These are phyloP conservation scores for Apamea anceps DNA, from an alignment of 2,888 invertebrate species.

Conservation along the genomic window DNA sequence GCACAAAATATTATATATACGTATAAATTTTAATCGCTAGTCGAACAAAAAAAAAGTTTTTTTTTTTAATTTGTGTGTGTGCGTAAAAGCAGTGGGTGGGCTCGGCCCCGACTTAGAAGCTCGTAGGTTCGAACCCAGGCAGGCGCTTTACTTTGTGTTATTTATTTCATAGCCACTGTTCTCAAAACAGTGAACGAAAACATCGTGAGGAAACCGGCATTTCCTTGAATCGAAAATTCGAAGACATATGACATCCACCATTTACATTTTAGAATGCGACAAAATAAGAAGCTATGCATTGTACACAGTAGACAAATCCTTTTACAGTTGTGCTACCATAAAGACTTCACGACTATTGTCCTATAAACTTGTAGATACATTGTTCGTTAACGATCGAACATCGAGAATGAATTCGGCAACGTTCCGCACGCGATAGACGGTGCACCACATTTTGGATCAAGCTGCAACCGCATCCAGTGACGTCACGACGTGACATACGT, in stretches of 20 bases:
- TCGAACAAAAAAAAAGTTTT: no score
- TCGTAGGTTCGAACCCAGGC: background rate
- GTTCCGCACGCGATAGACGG: conserved; percentile 22
- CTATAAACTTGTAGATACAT: conserved; percentile 23
- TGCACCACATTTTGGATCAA: conserved; percentile 44
- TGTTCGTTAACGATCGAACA: conserved; percentile 20
- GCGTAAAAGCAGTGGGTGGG: background rate
- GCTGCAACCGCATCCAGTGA: conserved; percentile 25
- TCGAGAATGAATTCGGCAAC: background rate
- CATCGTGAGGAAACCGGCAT: background rate
- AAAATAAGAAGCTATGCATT: background rate
- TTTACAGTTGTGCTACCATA: background rate
- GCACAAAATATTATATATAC: no score
- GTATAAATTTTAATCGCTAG: background rate
- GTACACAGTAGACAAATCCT: background rate
- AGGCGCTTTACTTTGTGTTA: background rate
- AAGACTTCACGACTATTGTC: conserved; percentile 7
- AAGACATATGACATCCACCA: background rate
- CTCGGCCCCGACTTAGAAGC: no score
- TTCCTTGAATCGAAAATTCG: background rate
- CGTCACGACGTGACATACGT: conserved; percentile 21
- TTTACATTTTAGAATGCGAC: background rate
- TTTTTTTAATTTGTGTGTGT: background rate
- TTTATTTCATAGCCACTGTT: background rate
- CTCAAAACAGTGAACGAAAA: background rate